Evolutionary conservation across 2,113 vertebrate species (phyloP).

Genomic region (Gobius niger): DNA sequence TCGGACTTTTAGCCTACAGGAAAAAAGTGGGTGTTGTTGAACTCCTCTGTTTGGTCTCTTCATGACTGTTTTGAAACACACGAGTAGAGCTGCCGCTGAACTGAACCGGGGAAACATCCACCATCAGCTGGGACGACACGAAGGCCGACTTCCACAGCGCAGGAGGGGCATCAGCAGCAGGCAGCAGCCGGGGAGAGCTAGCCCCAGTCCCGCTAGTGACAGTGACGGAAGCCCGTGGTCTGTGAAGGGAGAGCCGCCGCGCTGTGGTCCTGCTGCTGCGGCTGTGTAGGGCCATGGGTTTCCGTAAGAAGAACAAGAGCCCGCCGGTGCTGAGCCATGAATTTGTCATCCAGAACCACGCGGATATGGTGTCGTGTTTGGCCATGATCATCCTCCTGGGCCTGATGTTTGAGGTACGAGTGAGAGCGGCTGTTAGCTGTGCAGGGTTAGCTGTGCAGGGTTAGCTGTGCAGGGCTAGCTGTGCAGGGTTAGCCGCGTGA

Average conservation of each 20-base stretch:
- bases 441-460: slow-evolving; percentile 46
- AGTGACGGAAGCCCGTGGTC: slow-evolving; percentile 23
- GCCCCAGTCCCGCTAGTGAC: slow-evolving; percentile 21
- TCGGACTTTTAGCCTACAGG: slow-evolving; percentile 50
- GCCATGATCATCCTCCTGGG: slow-evolving; percentile 74
- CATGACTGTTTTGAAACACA: slow-evolving; percentile 53
- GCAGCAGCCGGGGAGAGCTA: slow-evolving; percentile 22
- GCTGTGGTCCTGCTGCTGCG: slow-evolving; percentile 7
- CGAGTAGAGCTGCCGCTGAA: slow-evolving; percentile 30
- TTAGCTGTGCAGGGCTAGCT: too few species aligned
- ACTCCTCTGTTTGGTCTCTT: slow-evolving; percentile 44
- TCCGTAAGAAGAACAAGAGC: slow-evolving; percentile 80
- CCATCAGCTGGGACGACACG: slow-evolving; percentile 16
- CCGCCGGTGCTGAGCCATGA: slow-evolving; percentile 79
- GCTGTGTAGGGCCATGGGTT: slow-evolving; percentile 62
- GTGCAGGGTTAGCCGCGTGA: slow-evolving; percentile 32
- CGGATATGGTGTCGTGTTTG: slow-evolving; percentile 74
- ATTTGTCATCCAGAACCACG: slow-evolving; percentile 82
- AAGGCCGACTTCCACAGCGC: slow-evolving; percentile 17
- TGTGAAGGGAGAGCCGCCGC: slow-evolving; percentile 16
- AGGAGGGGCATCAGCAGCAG: neutral
- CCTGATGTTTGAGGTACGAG: slow-evolving; percentile 77
- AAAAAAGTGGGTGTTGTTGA: slow-evolving; percentile 58
- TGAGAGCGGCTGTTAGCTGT: slow-evolving; percentile 34
- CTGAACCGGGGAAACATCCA: slow-evolving; percentile 20